Base-by-base conservation (phyloP, 2,888 invertebrate genomes). In the Mechanitis mazaeus region DNA sequence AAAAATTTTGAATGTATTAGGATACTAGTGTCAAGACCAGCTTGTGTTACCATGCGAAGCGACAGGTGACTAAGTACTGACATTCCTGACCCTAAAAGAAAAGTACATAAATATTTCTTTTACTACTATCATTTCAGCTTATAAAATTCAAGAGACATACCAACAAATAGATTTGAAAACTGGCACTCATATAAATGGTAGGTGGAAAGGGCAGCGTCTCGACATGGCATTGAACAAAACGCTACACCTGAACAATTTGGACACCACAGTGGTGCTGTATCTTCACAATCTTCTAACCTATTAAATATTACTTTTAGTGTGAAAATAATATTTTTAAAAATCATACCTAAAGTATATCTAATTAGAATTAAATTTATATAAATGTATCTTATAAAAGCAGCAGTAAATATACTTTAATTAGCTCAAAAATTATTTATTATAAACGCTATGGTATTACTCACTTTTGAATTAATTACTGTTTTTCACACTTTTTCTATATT, bases 151-250 rank as follows among this genome's bases (percentile, higher is more conserved):
- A 31, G 2, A 2, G 31, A 31, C 11, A 7, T 80, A 90, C 96
- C 96, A 67, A 95, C 93, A 58, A 96, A 91, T 6, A 96, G 84
- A 69, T 94, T 94, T 72, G 94, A 83, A 72, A 93, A 94, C 70
- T 92, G 92, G 75, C 96, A 96, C 81, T 96, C 96, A 75, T 92
- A 93, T 45, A 88, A 84, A 78, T 96, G 96, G 76, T 95, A 96
- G 0, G 92, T 91, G 3, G 87, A 77, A 1, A 93, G 72, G 0
- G 95, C 95, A 2, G 78, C 77, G 50, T 94, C 92, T 68, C 93
- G 90, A 77, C 96, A 96, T 58, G 87, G 81, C 1, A 87, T 72
- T 1, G 92, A 91, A 77, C 96, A 96, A 81, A 95, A 96, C 1
- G 94, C 95, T 0, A 96, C 92, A 53, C 93, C 94, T 0, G 94